Base-by-base conservation (phyloP, 2,888 invertebrate genomes). In the Tetragonisca angustula region DNA sequence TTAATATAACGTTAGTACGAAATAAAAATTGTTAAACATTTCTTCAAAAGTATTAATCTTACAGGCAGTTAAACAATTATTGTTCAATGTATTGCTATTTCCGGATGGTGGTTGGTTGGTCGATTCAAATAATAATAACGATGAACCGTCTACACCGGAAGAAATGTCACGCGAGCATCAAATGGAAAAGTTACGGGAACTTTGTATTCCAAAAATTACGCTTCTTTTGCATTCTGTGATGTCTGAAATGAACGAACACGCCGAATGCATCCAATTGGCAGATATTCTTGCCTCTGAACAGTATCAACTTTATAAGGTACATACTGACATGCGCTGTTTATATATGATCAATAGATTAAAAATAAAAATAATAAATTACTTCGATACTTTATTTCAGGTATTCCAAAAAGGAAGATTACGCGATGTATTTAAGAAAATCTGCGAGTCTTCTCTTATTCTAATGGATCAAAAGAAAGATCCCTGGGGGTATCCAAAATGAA, bases 71-170 rank as follows among this genome's bases (percentile, higher is more conserved):
- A 97, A 97, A 90, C 97, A 97, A 84, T 95, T 97, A 74, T 95
- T 99, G 13, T 98, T 97, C 94, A 98, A 98, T 94, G 97, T 99
- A 0, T 94, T 99, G 59, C 94, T 98, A 17, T 99, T 99, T 93
- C 98, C 98, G 4, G 97, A 98, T 90, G 97, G 97, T 49, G 98
- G 99, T 9, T 99, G 99, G 99, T 95, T 99, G 81, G 96, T 96
- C 67, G 98, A 98, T 93, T 95, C 96, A 24, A 95, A 94, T 87
- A 95, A 95, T 68, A 94, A 95, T 15, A 75, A 24, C n/a, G 81
- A 78, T 9, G 88, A 95, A 59, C 95, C 95, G 0, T 88, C 91
- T 11, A 95, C 95, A 43, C 95, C 94, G 54, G 95, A 93, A 88
- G 95, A 95, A 84, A 94, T 95, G 79, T 95, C 95, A 72, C 96